A percentile compares a stretch with the other conserved stretches of the same genome.
Conservation (phyloP, 2,888 invertebrate species). For the Nephrotoma guestfalica region DNA sequence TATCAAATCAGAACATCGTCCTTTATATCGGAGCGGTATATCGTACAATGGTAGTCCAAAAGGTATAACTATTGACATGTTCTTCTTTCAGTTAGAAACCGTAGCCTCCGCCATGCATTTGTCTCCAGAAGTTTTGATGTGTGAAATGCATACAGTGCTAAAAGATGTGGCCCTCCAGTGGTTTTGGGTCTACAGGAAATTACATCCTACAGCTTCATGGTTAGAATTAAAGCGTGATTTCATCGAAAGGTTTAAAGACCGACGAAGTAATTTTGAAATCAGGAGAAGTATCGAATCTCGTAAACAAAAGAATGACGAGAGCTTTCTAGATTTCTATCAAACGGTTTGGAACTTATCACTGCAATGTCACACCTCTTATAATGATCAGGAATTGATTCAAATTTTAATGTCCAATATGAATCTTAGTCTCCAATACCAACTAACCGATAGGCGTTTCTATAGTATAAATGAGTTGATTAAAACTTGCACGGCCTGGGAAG, state of each 20-base stretch:
- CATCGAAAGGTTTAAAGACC: not conserved
- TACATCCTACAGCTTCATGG: not conserved
- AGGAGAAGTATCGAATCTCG: not conserved
- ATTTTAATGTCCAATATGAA: not conserved
- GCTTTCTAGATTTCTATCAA: not conserved
- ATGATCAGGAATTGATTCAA: not conserved
- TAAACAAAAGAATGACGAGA: no score
- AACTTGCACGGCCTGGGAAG: not conserved
- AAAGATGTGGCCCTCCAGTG: not conserved
- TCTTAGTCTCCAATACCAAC: not conserved
- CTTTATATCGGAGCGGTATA: no score
- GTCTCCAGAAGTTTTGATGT: no score
- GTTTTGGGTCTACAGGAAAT: not conserved
- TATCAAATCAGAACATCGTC: no score
- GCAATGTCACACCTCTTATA: not conserved
- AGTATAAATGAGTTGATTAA: no score
- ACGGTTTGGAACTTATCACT: not conserved
- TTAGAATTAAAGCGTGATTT: not conserved
- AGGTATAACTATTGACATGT: no score
- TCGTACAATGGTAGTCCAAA: no score
- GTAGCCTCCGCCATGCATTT: no score
- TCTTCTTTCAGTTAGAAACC: no score
- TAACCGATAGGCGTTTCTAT: no score
- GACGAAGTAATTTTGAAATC: not conserved
- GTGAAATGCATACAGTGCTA: no score